These are phyloP conservation scores for Drosophila setifemur DNA, from an alignment of 1,140 invertebrate species.

Conservation along the genomic window DNA sequence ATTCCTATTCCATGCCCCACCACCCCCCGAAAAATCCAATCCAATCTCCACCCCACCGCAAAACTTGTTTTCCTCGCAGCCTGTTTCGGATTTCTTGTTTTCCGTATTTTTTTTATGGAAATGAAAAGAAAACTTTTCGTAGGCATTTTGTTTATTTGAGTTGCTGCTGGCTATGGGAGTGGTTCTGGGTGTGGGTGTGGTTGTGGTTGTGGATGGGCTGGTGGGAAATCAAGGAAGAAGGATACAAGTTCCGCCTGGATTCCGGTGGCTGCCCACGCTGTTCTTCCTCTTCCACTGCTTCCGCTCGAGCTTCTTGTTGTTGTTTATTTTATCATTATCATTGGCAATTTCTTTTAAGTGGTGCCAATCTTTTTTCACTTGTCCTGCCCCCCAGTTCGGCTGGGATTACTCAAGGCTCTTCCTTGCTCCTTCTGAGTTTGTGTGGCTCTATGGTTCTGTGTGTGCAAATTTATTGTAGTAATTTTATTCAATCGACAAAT, in stretches of 20 bases:
- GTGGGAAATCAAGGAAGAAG: constrained; percentile 11
- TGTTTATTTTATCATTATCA: constrained; percentile 79
- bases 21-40: constrained; percentile 1
- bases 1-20: constrained; percentile 1
- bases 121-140: constrained; percentile 69
- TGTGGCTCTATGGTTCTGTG: constrained; percentile 41
- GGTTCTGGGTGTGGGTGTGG: not conserved
- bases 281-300: constrained; percentile 6
- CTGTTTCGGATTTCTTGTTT: constrained; percentile 32
- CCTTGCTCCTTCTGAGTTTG: not conserved
- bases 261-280: constrained; percentile 11
- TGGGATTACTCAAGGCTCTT: constrained; percentile 54
- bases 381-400: constrained; percentile 58
- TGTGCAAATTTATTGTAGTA: constrained; percentile 75
- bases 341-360: constrained; percentile 80
- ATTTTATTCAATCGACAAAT: constrained; percentile 82
- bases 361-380: constrained; percentile 81
- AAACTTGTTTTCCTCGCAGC: constrained; percentile 57
- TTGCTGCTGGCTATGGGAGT: constrained; percentile 6
- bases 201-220: constrained; percentile 7
- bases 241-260: constrained; percentile 36
- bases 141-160: constrained; percentile 73
- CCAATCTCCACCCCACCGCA: not conserved
- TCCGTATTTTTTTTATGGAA: constrained; percentile 57
- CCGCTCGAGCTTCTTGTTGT: constrained; percentile 38